Conservation (phyloP, 2,797 vertebrate species). For the Tokudaia muenninki region DNA sequence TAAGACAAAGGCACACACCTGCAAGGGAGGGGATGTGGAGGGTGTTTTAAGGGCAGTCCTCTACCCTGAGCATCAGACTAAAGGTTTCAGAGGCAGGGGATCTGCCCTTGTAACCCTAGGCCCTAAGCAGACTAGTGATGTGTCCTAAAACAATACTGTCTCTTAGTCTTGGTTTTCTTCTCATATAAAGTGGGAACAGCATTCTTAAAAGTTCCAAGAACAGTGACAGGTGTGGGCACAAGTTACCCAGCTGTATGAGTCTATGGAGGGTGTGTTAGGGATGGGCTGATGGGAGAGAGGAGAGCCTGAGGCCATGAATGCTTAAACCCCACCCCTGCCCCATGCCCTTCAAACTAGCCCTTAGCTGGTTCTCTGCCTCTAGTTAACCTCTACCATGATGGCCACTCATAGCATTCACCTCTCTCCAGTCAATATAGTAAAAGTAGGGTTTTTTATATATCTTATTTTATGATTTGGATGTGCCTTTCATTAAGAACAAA, state of each 20-base stretch:
- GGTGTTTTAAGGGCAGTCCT: not conserved
- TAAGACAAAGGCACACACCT: not conserved
- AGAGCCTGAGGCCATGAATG: not conserved
- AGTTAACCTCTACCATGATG: not conserved
- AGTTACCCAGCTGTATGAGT: not conserved
- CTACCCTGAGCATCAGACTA: not conserved
- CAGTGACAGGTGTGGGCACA: not conserved
- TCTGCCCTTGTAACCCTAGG: not conserved
- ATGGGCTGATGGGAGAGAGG: no score
- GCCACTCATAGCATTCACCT: not conserved
- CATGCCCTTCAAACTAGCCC: no score
- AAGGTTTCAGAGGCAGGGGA: not conserved
- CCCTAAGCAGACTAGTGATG: not conserved
- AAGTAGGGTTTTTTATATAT: not conserved
- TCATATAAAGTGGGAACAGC: not conserved
- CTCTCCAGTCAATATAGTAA: not conserved
- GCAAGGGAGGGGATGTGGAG: not conserved
- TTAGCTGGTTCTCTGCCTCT: not conserved
- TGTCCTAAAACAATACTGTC: not conserved
- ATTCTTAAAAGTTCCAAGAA: not conserved
- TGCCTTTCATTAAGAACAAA: not conserved
- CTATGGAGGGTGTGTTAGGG: not conserved
- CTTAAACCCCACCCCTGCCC: not conserved
- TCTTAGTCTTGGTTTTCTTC: slow-evolving; percentile 11
- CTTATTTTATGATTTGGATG: slow-evolving; percentile 17